Conservation (phyloP, 2,888 invertebrate genomes). For the Torymus auratus region DNA sequence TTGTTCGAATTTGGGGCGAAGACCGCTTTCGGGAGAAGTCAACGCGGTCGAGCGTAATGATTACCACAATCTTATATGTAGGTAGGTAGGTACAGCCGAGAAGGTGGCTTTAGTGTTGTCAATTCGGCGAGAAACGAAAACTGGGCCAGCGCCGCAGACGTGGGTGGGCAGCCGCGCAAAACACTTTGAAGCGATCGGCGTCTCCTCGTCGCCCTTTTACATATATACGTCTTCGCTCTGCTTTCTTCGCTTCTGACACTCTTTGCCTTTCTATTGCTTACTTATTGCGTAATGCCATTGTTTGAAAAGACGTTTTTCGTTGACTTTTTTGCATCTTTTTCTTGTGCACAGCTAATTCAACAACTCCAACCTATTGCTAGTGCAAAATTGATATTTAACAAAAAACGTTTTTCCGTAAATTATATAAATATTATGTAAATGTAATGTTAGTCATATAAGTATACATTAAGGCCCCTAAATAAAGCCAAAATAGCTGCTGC, state of each 20-base stretch:
- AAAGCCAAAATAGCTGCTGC: neutral
- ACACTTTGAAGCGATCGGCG: conserved; percentile 19
- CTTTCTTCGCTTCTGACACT: neutral
- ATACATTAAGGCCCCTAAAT: neutral
- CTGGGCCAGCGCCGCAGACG: conserved; percentile 21
- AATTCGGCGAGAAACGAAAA: conserved; percentile 24
- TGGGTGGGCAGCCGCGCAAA: conserved; percentile 32
- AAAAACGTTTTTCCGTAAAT: conserved; percentile 1
- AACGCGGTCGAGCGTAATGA: too few species aligned
- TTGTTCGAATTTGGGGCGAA: too few species aligned
- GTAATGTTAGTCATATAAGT: neutral
- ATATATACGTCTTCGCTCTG: conserved; percentile 16
- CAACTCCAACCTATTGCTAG: too few species aligned
- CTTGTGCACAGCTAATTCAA: neutral
- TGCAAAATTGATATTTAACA: neutral
- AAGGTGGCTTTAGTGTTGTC: conserved; percentile 21
- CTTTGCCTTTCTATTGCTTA: conserved; percentile 18
- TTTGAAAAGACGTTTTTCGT: conserved; percentile 23
- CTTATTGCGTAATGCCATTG: neutral
- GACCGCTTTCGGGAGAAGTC: too few species aligned
- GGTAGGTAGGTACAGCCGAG: too few species aligned
- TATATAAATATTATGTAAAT: conserved; percentile 2
- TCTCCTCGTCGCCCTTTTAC: conserved; percentile 22
- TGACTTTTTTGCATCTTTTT: neutral
- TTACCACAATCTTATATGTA: too few species aligned